Percentiles rank a stretch among this genome's conserved stretches.
These are phyloP conservation scores for Narcine bancroftii DNA, from an alignment of 2,113 vertebrate genomes.

Conservation along the genomic window DNA sequence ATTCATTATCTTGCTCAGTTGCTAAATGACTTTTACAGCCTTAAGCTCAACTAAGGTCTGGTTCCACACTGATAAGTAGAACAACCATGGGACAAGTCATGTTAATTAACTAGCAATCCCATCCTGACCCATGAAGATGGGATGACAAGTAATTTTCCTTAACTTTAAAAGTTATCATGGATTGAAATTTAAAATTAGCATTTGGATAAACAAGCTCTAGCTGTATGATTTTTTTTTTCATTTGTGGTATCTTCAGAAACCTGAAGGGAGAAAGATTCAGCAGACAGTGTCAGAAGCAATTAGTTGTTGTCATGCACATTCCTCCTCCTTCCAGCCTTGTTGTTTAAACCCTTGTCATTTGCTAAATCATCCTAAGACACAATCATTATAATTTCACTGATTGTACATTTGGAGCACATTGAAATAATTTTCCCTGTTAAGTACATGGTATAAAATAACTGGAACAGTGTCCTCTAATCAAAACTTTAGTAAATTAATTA, in stretches of 20 bases:
- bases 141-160: neutral
- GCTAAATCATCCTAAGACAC: neutral
- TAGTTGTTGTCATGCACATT: neutral
- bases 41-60: slow-evolving; percentile 21
- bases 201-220: neutral
- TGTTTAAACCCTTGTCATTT: neutral
- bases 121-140: neutral
- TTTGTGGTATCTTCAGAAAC: neutral
- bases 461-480: too few species aligned
- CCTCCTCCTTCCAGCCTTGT: neutral
- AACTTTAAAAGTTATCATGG: neutral
- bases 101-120: slow-evolving; percentile 15
- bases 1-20: slow-evolving; percentile 33
- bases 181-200: slow-evolving; percentile 17
- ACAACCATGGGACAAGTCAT: neutral
- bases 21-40: slow-evolving; percentile 27
- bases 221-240: neutral
- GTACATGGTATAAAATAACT: neutral
- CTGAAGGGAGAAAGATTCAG: too few species aligned
- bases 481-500: too few species aligned
- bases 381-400: neutral
- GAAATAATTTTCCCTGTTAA: neutral
- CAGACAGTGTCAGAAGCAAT: too few species aligned
- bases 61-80: slow-evolving; percentile 31
- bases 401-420: neutral